Evolutionary conservation across 2,113 vertebrate species (phyloP).

Genomic region (Plecturocebus donacophilus): DNA sequence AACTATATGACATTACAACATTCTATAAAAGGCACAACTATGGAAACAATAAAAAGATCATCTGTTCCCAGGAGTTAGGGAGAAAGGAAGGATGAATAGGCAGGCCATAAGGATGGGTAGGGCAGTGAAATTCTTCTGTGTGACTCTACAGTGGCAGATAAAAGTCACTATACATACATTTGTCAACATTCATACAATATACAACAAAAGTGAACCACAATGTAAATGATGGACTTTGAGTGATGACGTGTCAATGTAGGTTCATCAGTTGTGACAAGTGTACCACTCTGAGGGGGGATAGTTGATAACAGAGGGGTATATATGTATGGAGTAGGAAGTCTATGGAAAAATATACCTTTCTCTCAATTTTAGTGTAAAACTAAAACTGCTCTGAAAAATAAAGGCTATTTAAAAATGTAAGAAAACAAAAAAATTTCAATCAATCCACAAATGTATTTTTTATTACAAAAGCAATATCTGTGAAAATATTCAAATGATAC

Average conservation of each 20-base stretch:
- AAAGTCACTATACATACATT: neutral
- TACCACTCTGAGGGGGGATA: neutral
- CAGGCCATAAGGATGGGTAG: neutral
- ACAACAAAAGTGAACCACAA: neutral
- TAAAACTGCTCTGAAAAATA: neutral
- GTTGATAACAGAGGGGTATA: neutral
- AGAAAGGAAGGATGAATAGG: neutral
- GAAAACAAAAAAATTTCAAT: neutral
- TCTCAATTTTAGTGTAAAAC: neutral
- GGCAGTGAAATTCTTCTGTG: neutral
- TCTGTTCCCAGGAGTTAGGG: neutral
- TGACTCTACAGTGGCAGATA: neutral
- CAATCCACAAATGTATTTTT: neutral
- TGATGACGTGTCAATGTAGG: neutral
- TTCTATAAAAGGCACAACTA: neutral
- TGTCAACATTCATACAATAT: neutral
- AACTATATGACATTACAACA: neutral
- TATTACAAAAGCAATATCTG: neutral
- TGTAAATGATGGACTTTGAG: neutral
- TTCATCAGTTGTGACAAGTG: neutral
- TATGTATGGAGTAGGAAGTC: neutral
- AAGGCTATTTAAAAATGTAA: neutral
- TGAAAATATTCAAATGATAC: neutral
- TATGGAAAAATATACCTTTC: neutral
- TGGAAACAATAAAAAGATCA: neutral